Base-by-base conservation (phyloP, 2,113 vertebrate genomes). In the Corythaeola cristata region DNA sequence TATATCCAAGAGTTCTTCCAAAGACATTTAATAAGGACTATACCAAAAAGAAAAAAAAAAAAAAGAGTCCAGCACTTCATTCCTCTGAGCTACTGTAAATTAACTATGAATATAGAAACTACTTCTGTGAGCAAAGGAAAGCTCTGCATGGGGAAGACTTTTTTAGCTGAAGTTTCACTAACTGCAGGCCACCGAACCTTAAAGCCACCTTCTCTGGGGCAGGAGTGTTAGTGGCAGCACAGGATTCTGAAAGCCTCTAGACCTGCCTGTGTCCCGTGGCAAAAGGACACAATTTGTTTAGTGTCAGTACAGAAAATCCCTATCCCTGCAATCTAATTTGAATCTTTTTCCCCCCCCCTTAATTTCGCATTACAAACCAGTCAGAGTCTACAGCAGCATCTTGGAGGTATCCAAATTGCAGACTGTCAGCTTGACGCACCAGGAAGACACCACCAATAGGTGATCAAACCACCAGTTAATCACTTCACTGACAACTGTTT, bases 11-110 rank as follows among this genome's bases (percentile, higher is more conserved):
- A 76, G 76, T 3, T 58, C 27, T 94, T 95, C 97, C 97, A 97
- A 72, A 92, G 83, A 87, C 76, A 78, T 58, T 74, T 53, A 90
- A 59, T 79, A 72, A 89, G 50, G 44, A 45, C 33, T 33, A 33
- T 5, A 44, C 8, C 35, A 30, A 39, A 39, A 39, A 39, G 11
- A 39, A 39, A 72, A 22, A 59, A 71, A 55, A 28, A 0, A 63
- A 33, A 12, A 4, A 22, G 4, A 86, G 79, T 49, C 24, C 52
- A 30, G 28, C 47, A n/a, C 45, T 80, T 78, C 88, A 41, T 68
- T 90, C 73, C 69, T 92, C 13, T 2, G 49, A 93, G 81, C 93
- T 89, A 89, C 96, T 73, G 66, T 75, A 96, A 88, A 91, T 79
- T 64, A 44, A 88, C 60, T 68, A 68, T 20, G 58, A 85, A 89